Conservation (phyloP, 2,888 invertebrate species). For the Parochlus steinenii region DNA sequence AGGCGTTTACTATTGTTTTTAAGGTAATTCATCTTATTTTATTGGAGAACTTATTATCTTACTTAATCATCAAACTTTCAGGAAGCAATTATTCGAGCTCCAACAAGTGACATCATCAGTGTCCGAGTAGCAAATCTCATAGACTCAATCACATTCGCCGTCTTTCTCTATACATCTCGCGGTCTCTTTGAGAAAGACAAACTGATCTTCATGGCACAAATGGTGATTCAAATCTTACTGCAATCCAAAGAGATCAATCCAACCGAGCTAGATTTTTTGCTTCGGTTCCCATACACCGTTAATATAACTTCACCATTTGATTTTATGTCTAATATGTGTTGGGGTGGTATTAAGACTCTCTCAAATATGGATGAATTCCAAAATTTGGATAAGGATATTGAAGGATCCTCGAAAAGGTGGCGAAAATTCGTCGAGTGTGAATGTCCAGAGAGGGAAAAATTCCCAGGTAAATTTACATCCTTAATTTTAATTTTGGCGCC, state of each 20-base stretch:
- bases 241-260: slow-evolving; percentile 48
- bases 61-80: no score
- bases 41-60: no score
- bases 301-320: slow-evolving; percentile 61
- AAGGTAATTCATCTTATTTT: no score
- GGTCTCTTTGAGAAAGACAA: slow-evolving; percentile 87
- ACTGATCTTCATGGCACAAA: slow-evolving; percentile 74
- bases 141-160: slow-evolving; percentile 73
- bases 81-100: slow-evolving; percentile 58
- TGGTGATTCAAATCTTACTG: slow-evolving; percentile 54
- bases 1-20: slow-evolving; percentile 85
- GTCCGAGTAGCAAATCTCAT: slow-evolving; percentile 59
- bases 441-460: slow-evolving; percentile 80
- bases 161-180: slow-evolving; percentile 75
- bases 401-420: slow-evolving; percentile 84
- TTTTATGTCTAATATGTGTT: slow-evolving; percentile 59
- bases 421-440: slow-evolving; percentile 84
- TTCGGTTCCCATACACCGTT: slow-evolving; percentile 67
- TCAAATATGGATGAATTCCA: slow-evolving; percentile 61
- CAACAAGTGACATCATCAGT: slow-evolving; percentile 48
- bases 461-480: no score
- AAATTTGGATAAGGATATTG: slow-evolving; percentile 79
- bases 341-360: slow-evolving; percentile 72
- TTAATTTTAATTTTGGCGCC: no score
- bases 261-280: slow-evolving; percentile 67